Evolutionary conservation across 2,113 vertebrate genomes (phyloP).

Genomic region (Gallinago undulata): DNA sequence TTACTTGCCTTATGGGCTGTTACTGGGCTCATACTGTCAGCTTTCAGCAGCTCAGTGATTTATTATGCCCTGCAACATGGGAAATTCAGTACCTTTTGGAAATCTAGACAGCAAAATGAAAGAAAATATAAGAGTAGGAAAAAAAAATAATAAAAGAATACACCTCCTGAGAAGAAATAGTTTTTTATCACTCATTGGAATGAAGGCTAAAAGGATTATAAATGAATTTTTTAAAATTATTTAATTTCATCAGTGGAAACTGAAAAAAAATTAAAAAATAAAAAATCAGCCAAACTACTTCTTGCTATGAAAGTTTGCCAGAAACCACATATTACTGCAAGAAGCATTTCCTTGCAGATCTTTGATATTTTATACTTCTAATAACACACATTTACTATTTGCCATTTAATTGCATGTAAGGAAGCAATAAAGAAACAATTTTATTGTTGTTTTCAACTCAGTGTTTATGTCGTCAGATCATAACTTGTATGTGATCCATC

Average conservation of each 20-base stretch:
- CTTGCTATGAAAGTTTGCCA: not conserved
- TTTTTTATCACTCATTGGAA: not conserved
- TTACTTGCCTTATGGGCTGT: not conserved
- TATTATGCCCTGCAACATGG: not conserved
- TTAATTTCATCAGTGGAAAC: not conserved
- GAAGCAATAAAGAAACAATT: not conserved
- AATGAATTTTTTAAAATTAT: not conserved
- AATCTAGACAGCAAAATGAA: not conserved
- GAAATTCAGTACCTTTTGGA: not conserved
- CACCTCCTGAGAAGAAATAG: not conserved
- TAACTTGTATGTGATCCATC: not conserved
- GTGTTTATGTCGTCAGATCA: not conserved
- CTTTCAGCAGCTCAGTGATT: not conserved
- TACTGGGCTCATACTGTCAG: not conserved
- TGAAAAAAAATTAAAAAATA: no score
- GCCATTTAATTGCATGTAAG: not conserved
- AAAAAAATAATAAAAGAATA: not conserved
- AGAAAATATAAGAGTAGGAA: not conserved
- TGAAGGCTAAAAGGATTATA: not conserved
- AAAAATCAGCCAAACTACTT: not conserved
- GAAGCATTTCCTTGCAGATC: not conserved
- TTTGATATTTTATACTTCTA: not conserved
- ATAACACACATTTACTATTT: not conserved
- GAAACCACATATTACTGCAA: not conserved
- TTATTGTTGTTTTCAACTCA: not conserved